Evolutionary conservation across 1,140 invertebrate species (phyloP).

Genomic region (Zaprionus kolodkinae): DNA sequence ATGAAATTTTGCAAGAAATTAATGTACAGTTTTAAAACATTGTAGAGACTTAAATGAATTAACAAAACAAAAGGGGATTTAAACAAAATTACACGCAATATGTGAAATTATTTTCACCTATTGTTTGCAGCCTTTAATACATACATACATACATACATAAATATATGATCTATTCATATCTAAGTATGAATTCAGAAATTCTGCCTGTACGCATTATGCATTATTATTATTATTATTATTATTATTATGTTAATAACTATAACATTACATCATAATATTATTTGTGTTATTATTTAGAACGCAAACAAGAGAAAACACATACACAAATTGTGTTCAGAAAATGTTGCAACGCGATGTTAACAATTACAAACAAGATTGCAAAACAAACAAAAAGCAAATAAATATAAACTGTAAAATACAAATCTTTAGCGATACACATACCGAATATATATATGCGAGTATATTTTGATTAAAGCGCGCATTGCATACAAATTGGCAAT

Average conservation of each 20-base stretch:
- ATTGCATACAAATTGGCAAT: slow-evolving; percentile 35
- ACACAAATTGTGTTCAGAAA: slow-evolving; percentile 69
- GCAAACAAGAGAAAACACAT: slow-evolving; percentile 54
- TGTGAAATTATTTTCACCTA: slow-evolving; percentile 26
- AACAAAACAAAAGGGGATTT: slow-evolving; percentile 34
- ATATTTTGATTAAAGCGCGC: slow-evolving; percentile 58
- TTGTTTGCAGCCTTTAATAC: slow-evolving; percentile 45
- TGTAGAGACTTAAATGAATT: slow-evolving; percentile 39
- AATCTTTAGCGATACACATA: slow-evolving; percentile 77
- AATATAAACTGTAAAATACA: slow-evolving; percentile 77
- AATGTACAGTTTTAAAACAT: slow-evolving; percentile 69
- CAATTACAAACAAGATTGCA: slow-evolving; percentile 51
- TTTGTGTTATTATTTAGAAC: slow-evolving; percentile 79
- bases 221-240: slow-evolving; percentile 67
- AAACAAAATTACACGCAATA: slow-evolving; percentile 29
- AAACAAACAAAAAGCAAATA: slow-evolving; percentile 50
- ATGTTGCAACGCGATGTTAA: slow-evolving; percentile 64
- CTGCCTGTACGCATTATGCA: slow-evolving; percentile 73
- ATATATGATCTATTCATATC: slow-evolving; percentile 16
- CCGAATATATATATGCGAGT: slow-evolving; percentile 29
- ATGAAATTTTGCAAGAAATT: slow-evolving; percentile 60
- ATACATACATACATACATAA: slow-evolving; percentile 21
- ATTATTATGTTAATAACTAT: slow-evolving; percentile 66
- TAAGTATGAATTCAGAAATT: slow-evolving; percentile 60
- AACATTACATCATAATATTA: slow-evolving; percentile 60